Conservation (phyloP, 2,113 vertebrate species). For the Thunnus thynnus region DNA sequence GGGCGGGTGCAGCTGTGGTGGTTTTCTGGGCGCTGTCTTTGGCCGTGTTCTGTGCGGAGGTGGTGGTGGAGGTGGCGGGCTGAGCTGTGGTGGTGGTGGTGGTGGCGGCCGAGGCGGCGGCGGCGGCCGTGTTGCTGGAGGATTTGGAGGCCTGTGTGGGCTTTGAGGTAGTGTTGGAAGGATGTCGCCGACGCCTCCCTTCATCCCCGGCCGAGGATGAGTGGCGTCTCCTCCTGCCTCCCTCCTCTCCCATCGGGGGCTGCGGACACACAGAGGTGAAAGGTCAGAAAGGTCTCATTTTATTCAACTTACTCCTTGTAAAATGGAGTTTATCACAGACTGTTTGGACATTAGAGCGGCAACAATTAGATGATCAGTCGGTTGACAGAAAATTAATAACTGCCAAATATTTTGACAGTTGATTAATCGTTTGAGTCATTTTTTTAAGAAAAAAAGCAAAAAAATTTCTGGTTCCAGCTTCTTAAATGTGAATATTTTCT, state of each 20-base stretch:
- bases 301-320: too few relatives aligned
- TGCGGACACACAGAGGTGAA: constrained; percentile 64
- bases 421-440: too few relatives aligned
- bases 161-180: constrained; percentile 81
- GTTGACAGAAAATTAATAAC: too few relatives aligned
- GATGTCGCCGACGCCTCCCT: constrained; percentile 79
- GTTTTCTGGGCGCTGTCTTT: constrained; percentile 75
- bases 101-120: background rate
- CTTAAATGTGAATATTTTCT: too few relatives aligned
- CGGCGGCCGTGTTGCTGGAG: constrained; percentile 5
- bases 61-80: background rate
- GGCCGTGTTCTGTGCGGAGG: constrained; percentile 49
- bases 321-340: too few relatives aligned
- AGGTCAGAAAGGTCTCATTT: too few relatives aligned
- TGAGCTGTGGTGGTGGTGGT: constrained; percentile 12
- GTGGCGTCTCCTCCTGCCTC: constrained; percentile 85
- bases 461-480: too few relatives aligned
- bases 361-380: too few relatives aligned
- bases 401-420: too few relatives aligned
- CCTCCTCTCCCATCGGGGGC: constrained; percentile 92
- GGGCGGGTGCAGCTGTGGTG: constrained; percentile 41
- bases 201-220: constrained; percentile 86
- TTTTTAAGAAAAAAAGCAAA: too few relatives aligned
- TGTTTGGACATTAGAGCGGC: too few relatives aligned
- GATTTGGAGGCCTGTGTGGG: constrained; percentile 66